Percentiles rank a stretch among this genome's conserved stretches.
phyloP scores from a whole-genome alignment of 2,888 invertebrate species.

The Mellilla xanthometata region DNA sequence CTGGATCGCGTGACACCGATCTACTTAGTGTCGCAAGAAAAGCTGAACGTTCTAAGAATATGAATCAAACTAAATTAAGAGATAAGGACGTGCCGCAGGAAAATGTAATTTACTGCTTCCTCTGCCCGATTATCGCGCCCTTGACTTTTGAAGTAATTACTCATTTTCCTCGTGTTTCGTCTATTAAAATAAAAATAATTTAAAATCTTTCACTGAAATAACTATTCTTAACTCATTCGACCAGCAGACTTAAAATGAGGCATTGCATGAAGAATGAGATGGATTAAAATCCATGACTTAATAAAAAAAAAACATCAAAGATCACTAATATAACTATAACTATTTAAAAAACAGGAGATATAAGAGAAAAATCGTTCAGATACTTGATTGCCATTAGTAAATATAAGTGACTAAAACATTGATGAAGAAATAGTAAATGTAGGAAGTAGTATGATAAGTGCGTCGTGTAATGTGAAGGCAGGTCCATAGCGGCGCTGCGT shows the following conservation, averaged over 20 bases:
- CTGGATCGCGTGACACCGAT: conserved; percentile 25
- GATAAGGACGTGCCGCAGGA: conserved; percentile 27
- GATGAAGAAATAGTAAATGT: neutral
- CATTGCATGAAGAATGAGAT: no score
- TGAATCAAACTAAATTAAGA: conserved; percentile 31
- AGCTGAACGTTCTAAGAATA: conserved; percentile 24
- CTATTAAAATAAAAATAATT: neutral
- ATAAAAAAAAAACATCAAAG: neutral
- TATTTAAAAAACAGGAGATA: no score
- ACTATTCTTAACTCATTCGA: no score
- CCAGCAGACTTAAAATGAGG: no score
- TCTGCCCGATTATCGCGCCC: conserved; percentile 19
- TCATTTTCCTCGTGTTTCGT: conserved; percentile 1
- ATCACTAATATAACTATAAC: no score
- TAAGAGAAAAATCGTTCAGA: no score
- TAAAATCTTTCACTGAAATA: neutral
- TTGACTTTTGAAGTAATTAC: conserved; percentile 13
- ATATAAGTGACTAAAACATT: no score
- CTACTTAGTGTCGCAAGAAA: conserved; percentile 22
- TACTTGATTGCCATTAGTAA: no score
- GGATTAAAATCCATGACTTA: no score
- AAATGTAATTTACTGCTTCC: conserved; percentile 30
- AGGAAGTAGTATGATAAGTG: neutral
- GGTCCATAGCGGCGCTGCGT: conserved; percentile 1
- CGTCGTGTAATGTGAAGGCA: neutral